Percentiles rank a stretch among this genome's conserved stretches.
Evolutionary conservation across 2,888 invertebrate species (phyloP).

Genomic region (Caenorhabditis angaria): DNA sequence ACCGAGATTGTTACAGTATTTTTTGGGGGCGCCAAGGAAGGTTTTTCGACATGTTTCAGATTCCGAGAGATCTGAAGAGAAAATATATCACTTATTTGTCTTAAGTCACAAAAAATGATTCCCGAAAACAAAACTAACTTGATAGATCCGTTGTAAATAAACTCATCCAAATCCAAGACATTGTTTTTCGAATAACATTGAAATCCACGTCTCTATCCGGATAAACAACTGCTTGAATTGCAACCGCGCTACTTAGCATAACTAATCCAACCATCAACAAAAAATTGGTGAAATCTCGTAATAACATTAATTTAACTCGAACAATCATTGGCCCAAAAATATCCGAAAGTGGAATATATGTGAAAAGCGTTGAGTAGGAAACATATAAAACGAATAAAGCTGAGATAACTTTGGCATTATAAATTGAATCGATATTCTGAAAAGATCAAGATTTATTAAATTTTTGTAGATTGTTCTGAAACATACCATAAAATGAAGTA

Average conservation of each 20-base stretch:
- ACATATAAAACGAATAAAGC: slow-evolving; percentile 73
- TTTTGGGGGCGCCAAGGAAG: slow-evolving; percentile 44
- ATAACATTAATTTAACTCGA: slow-evolving; percentile 74
- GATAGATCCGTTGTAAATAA: slow-evolving; percentile 74
- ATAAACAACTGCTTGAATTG: slow-evolving; percentile 74
- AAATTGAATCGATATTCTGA: slow-evolving; percentile 45
- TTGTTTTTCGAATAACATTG: slow-evolving; percentile 70
- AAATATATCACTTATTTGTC: neutral
- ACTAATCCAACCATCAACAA: slow-evolving; percentile 63
- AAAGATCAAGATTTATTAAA: neutral
- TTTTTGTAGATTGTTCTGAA: neutral
- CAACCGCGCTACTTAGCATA: slow-evolving; percentile 64
- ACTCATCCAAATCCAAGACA: slow-evolving; percentile 74
- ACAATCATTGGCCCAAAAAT: slow-evolving; percentile 75
- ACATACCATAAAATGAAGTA: slow-evolving; percentile 35
- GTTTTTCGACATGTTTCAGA: slow-evolving; percentile 46
- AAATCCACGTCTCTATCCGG: slow-evolving; percentile 73
- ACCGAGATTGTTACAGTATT: slow-evolving; percentile 55
- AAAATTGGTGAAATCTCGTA: slow-evolving; percentile 69
- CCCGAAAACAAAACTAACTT: slow-evolving; percentile 21
- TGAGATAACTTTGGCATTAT: slow-evolving; percentile 56
- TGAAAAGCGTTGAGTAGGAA: slow-evolving; percentile 74
- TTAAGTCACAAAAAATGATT: neutral
- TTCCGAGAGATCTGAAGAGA: slow-evolving; percentile 41
- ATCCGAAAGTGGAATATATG: slow-evolving; percentile 73